Base-by-base conservation (phyloP, 2,888 invertebrate genomes). In the Nomada hirtipes region DNA sequence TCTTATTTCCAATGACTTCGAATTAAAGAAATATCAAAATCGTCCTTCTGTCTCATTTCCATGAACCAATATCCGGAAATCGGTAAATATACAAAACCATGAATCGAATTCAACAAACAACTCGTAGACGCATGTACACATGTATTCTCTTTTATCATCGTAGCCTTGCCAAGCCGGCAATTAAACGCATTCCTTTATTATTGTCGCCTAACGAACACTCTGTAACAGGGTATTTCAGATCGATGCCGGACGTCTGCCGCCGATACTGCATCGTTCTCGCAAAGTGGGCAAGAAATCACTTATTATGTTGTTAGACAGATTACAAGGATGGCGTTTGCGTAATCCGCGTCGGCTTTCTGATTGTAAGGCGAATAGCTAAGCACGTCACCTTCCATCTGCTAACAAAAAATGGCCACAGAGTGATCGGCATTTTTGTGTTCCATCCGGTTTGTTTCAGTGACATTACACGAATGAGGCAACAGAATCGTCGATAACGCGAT, bases 231-330 rank as follows among this genome's bases (percentile, higher is more conserved):
- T 80, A 86, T 78, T 83, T 76, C 60, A 72, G 68, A 74, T 71
- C 60, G 64, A 70, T 26, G 63, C 47, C 71, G 52, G 76, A 79
- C 75, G 85, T 87, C 68, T 47, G 36, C 15, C 59, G 73, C 52
- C 61, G 75, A 75, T 67, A 77, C 83, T 83, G 73, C 69, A 68
- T 63, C 81, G 83, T 76, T 52, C 78, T 76, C 63, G 53, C 76
- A 80, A 86, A 87, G 77, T 82, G 76, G 77, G 76, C 84, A 80
- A 80, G 88, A 72, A 82, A 76, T 86, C 76, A 75, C 84, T 88
- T 86, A 84, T 87, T 87, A 87, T 76, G 86, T 86, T 84, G 86
- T 87, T 88, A 87, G 80, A 53, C 61, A 80, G 85, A 87, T 85
- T 78, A 76, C 78, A 82, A 78, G 82, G 85, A 85, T 75, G 50